Percentiles rank a stretch among this genome's conserved stretches.
phyloP scores from a whole-genome alignment of 2,797 vertebrate genomes.

The Acanthurus tractus region DNA sequence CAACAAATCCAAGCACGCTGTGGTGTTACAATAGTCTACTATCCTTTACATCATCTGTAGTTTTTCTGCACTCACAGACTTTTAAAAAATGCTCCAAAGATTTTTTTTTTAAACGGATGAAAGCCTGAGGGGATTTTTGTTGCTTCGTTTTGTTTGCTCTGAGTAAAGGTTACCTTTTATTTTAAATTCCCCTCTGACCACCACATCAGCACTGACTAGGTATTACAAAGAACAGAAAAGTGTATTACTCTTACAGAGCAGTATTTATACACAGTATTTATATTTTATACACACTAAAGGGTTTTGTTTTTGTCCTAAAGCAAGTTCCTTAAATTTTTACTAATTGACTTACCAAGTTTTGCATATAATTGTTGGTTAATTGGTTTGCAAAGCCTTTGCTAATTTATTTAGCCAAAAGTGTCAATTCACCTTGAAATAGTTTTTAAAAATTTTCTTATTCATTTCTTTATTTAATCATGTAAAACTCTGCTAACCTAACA shows the following conservation, averaged over 20 bases:
- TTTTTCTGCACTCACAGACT: constrained; percentile 43
- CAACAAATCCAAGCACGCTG: constrained; percentile 21
- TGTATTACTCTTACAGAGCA: constrained; percentile 1
- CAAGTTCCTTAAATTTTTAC: background rate
- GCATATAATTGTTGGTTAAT: background rate
- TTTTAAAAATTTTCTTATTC: background rate
- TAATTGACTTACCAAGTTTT: no score
- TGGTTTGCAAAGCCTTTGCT: background rate
- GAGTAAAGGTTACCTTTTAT: constrained; percentile 39
- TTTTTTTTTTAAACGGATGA: constrained; percentile 34
- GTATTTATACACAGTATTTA: no score
- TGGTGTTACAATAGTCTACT: constrained; percentile 22
- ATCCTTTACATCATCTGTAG: constrained; percentile 26
- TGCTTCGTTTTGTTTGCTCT: constrained; percentile 45
- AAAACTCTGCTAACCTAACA: background rate
- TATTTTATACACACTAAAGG: constrained; percentile 5
- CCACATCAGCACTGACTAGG: constrained; percentile 18
- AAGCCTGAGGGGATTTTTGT: constrained; percentile 47
- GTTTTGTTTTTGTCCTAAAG: background rate
- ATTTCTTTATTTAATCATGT: background rate
- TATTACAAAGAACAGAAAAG: background rate
- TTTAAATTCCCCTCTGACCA: constrained; percentile 51
- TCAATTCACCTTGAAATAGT: no score
- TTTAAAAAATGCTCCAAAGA: constrained; percentile 35
- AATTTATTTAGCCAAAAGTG: no score